Evolutionary conservation across 2,113 vertebrate species (phyloP), one percentile per base, ranked within the genome.

Genomic region (Solea solea): DNA sequence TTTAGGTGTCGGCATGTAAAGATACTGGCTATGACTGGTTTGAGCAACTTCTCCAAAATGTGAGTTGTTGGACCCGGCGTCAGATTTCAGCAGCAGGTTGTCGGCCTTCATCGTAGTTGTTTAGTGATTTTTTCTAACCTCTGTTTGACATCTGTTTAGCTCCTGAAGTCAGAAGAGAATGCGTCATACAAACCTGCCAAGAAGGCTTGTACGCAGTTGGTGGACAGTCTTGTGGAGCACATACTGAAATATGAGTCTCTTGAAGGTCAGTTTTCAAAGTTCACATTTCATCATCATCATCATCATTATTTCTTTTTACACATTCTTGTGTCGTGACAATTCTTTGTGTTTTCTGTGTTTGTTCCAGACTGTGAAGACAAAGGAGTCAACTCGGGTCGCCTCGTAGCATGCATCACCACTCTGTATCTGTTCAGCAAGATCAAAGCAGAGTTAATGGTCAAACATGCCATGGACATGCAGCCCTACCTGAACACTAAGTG

Each of bases 1-100:
- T 82, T 76, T 6, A 99, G 98, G 98, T 99, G 74, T 94, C 94
- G 74, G 98, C 98, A 42, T 99, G 98, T 86, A 95, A 92, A 94
- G 98, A 99, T 92, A 95, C 98, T 67, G 98, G 98, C 21, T 99
- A 97, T 80, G 98, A 99, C 82, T 99, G 98, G 98, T 99, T 99
- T 88, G 98, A 99, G 82, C 97, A 99, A 66, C 96, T 99, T 68
- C 97, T 99, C 90, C 97, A 98, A 86, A 99, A 99, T 80, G 98
- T 99, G 86, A 96, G 97, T 94, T 46, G 71, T 55, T 5, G 4
- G 21, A 0, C 13, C 8, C 48, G 2, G 10, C 34, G 59, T 48
- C 4, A 11, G 14, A 4, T 57, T 5, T 57, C 5, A 11, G 5
- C 39, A 27, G 52, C 46, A 61, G 27, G 41, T 21, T 63, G 12